Percentiles rank a stretch among this genome's conserved stretches.
Evolutionary conservation across 2,797 vertebrate genomes (phyloP).

Genomic region (Pseudochirops corinnae): DNA sequence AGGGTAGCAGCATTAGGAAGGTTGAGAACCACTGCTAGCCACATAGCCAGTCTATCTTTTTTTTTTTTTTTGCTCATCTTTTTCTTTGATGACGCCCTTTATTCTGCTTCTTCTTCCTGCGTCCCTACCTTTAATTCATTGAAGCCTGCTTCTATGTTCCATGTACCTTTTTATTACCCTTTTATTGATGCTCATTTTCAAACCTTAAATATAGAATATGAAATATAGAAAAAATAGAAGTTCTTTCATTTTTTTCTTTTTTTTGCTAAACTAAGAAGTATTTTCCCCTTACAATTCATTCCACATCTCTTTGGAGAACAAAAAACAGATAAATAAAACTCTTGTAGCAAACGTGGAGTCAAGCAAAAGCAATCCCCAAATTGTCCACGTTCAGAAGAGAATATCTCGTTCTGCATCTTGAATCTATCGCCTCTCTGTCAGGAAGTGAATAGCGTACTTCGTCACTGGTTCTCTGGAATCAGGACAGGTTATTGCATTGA

Average conservation of each 20-base stretch:
- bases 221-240: background rate
- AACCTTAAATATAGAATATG: background rate
- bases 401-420: background rate
- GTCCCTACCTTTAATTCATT: background rate
- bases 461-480: background rate
- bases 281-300: background rate
- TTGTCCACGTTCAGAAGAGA: background rate
- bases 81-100: background rate
- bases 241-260: background rate
- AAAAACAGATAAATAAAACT: background rate
- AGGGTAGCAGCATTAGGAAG: too few relatives aligned
- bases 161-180: background rate
- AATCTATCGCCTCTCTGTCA: background rate
- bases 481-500: background rate
- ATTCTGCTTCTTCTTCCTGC: background rate
- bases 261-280: background rate
- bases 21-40: too few relatives aligned
- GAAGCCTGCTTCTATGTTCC: background rate
- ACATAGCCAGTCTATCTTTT: background rate
- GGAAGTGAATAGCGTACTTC: background rate
- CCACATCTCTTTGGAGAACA: background rate
- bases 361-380: background rate
- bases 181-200: background rate
- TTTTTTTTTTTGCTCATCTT: background rate
- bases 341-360: background rate